Base-by-base conservation (phyloP, 2,888 invertebrate species). In the Tenthredo mesomela region DNA sequence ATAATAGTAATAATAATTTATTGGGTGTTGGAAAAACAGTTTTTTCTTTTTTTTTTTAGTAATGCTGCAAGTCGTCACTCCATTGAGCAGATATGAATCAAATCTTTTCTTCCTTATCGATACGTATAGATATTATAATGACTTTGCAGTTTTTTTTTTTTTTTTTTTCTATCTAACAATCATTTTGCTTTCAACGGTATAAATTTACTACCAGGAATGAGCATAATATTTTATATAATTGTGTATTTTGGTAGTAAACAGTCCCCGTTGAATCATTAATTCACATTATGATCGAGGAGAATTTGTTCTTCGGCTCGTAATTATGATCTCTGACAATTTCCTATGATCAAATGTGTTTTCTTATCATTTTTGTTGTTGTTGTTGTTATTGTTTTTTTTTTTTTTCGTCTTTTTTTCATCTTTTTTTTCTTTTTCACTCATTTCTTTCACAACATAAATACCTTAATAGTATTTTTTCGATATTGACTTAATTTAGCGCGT, bases 391-490 rank as follows among this genome's bases (percentile, higher is more conserved):
- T n/a, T n/a, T n/a, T n/a, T n/a, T n/a, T 77, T 29, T 50, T 77
- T 29, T 18, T 77, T 50, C 29, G n/a, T 12, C 15, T 33, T 25
- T 5, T 21, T 18, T 10, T 78, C 40, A 21, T 40, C 10, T 58
- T 54, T 78, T 37, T 80, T 40, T 80, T 37, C 37, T 61, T 58
- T 78, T 61, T 80, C 40, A 61, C 6, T 4, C 10, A 61, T 80
- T 80, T 80, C 37, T 80, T 80, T 61, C 61, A 25, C 33, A 58
- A 61, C 67, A 67, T 5, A 54, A 54, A 85, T 58, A 54, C 47
- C 25, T 67, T 67, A 70, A 84, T 86, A 87, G 86, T 87, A 85
- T 87, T 86, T 87, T 86, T 86, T 70, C 61, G 85, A 85, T 86
- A 77, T 83, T 83, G 70, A 82, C 71, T 77, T 73, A 85, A 83